Evolutionary conservation across 2,888 invertebrate genomes (phyloP), one percentile per base, ranked within the genome.

Genomic region (Cetonia aurata): DNA sequence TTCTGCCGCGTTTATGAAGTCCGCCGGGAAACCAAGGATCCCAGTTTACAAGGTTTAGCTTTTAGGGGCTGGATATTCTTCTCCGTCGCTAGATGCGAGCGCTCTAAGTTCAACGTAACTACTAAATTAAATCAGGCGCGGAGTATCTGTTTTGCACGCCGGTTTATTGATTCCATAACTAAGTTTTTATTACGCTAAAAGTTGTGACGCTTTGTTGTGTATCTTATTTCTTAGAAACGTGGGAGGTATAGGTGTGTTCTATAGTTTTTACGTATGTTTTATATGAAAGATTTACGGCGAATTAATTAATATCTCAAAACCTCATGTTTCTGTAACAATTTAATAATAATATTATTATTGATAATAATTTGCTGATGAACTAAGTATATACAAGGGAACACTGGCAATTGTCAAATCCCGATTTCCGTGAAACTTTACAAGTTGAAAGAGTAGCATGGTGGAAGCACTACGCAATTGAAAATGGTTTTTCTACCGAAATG

Each of bases 51-150:
- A 19, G 60, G n/a, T 31, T 60, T 25, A 25, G 60, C 60, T 60
- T 60, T 60, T 60, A 60, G 17, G 44, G 44, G 13, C n/a, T 55
- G 10, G n/a, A 33, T 6, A 12, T 33, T 55, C 53, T 57, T 57
- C 42, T 9, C n/a, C 37, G 37, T 6, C 6, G 8, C 37, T 9
- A 6, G 37, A 52, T 3, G 6, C 15, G 33, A 50, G 2, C 50
- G 19, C 12, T 37, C 37, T 13, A 37, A 19, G 12, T 50, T 65
- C 17, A 65, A 33, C 3, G 50, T 17, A 15, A 17, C 2, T 50
- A 65, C 62, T 65, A 65, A 65, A 65, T 50, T 12, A 17, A 50
- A 65, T 65, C 10, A 50, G 37, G 41, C 37, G 37, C 9, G 37
- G 15, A 50, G 37, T 41, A 31, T 50, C 1, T 41, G 50, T 65